These are phyloP conservation scores for Corvus cornix DNA, from an alignment of 2,113 vertebrate genomes.

Conservation along the genomic window DNA sequence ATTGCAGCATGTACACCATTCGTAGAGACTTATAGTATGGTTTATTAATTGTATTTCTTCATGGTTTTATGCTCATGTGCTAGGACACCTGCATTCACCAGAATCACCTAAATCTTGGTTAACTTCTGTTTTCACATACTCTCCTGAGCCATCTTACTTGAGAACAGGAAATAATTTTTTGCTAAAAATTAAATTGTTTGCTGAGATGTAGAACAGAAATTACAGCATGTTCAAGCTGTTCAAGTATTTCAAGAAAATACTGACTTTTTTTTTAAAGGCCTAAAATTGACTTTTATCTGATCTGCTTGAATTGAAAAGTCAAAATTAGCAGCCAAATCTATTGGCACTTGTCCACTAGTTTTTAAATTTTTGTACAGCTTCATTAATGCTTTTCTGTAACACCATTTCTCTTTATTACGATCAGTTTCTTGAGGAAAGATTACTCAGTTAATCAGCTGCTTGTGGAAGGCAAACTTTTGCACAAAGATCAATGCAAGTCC, in stretches of 20 bases:
- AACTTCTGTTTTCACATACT: background rate
- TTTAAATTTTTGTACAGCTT: background rate
- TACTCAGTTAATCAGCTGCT: background rate
- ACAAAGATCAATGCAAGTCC: background rate
- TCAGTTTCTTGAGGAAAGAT: background rate
- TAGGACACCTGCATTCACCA: background rate
- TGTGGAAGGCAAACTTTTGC: background rate
- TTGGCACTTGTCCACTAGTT: background rate
- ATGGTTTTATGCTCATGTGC: background rate
- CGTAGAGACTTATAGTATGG: background rate
- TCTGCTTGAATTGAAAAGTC: background rate
- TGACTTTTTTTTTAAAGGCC: background rate
- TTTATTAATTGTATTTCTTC: background rate
- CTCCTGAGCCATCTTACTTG: background rate
- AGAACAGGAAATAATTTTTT: background rate
- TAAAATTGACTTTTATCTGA: background rate
- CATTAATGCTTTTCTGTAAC: background rate
- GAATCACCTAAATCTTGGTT: background rate
- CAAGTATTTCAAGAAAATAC: background rate
- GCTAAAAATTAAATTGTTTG: background rate
- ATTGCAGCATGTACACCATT: background rate
- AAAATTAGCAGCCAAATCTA: background rate
- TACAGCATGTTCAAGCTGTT: background rate
- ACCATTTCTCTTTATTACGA: accelerated
- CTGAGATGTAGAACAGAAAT: background rate